Evolutionary conservation across 2,888 invertebrate species (phyloP).

Genomic region (Spatulosminthurus flaviceps): DNA sequence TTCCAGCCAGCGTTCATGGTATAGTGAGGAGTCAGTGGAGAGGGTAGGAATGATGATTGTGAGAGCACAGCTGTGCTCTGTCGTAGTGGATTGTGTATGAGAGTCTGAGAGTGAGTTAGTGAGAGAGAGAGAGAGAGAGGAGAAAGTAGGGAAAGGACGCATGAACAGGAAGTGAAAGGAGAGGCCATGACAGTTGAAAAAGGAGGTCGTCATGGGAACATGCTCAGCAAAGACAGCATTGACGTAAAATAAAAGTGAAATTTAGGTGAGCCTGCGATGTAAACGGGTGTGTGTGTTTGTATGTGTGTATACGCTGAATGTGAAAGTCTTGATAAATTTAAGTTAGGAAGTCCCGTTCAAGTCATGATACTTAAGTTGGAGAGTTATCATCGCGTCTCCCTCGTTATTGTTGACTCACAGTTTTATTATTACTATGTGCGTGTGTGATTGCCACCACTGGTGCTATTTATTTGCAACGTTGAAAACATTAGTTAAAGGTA

Average conservation of each 20-base stretch:
- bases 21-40: not conserved
- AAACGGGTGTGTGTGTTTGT: conserved; percentile 28
- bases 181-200: conserved; percentile 42
- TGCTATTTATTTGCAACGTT: conserved; percentile 46
- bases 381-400: not conserved
- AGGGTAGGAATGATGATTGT: not conserved
- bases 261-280: conserved; percentile 41
- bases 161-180: conserved; percentile 35
- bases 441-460: conserved; percentile 51
- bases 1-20: too few relatives aligned
- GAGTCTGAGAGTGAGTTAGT: not conserved
- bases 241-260: conserved; percentile 45
- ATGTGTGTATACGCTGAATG: too few relatives aligned
- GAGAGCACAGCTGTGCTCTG: not conserved
- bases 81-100: too few relatives aligned
- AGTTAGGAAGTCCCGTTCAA: not conserved
- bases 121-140: not conserved
- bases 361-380: not conserved
- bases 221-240: conserved; percentile 46
- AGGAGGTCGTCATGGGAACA: conserved; percentile 49
- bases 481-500: conserved; percentile 51
- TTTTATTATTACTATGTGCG: conserved; percentile 48
- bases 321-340: not conserved
- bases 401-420: conserved; percentile 15
- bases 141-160: conserved; percentile 15